These are phyloP conservation scores for Cecropterus lyciades DNA, from an alignment of 1,140 invertebrate species.

Conservation along the genomic window DNA sequence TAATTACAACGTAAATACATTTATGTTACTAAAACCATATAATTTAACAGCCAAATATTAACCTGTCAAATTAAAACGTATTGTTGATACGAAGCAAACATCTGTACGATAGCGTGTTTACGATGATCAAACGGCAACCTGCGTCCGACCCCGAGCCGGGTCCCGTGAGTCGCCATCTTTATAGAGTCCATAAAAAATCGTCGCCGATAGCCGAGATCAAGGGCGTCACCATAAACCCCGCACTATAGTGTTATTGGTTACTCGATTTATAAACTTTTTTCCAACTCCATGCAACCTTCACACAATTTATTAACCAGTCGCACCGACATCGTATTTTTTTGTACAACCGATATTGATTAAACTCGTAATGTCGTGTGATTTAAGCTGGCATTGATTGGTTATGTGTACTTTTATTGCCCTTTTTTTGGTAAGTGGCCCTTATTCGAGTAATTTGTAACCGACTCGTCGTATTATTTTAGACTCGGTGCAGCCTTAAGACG, in stretches of 20 bases:
- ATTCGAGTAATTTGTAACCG: slow-evolving; percentile 25
- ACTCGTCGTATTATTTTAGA: slow-evolving; percentile 19
- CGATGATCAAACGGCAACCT: slow-evolving; percentile 3
- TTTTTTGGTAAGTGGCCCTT: slow-evolving; percentile 41
- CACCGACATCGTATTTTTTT: slow-evolving; percentile 50
- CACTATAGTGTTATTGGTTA: slow-evolving; percentile 76
- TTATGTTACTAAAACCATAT: no score
- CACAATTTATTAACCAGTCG: slow-evolving; percentile 69
- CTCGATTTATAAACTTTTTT: slow-evolving; percentile 63
- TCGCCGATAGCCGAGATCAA: slow-evolving; percentile 60
- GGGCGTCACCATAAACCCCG: slow-evolving; percentile 70
- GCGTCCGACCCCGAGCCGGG: slow-evolving; percentile 27
- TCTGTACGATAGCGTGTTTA: background rate
- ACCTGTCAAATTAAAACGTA: no score
- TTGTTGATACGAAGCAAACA: no score
- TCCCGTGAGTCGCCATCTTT: slow-evolving; percentile 54
- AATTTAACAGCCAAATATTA: no score
- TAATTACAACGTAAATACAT: no score
- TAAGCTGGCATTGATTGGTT: slow-evolving; percentile 43
- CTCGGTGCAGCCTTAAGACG: slow-evolving; percentile 7
- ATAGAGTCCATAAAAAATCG: slow-evolving; percentile 66
- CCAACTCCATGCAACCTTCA: slow-evolving; percentile 41
- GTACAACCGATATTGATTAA: slow-evolving; percentile 41
- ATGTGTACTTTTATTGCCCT: slow-evolving; percentile 38
- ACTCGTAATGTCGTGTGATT: slow-evolving; percentile 40